A percentile compares a stretch with the other conserved stretches of the same genome.
phyloP scores from a whole-genome alignment of 2,113 vertebrate species.

The Antigone vipio region DNA sequence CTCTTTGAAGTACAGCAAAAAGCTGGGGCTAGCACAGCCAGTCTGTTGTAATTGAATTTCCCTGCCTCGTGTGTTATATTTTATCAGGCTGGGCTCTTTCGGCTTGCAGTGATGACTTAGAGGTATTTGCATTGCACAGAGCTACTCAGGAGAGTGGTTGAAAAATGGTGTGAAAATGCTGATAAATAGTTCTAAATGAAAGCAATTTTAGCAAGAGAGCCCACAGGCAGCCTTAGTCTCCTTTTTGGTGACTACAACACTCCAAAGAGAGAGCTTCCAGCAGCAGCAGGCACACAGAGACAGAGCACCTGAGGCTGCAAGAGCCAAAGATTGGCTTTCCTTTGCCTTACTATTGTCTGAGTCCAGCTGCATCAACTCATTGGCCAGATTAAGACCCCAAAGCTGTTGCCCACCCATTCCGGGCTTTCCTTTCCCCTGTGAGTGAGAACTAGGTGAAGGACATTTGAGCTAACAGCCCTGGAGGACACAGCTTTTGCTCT shows the following conservation, averaged over 20 bases:
- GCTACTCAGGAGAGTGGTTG: slow-evolving; percentile 7
- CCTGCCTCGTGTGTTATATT: background rate
- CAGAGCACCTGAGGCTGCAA: background rate
- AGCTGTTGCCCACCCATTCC: background rate
- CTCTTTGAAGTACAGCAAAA: background rate
- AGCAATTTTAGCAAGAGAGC: slow-evolving; percentile 69
- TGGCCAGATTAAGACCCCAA: background rate
- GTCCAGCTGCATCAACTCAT: background rate
- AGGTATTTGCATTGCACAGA: slow-evolving; percentile 64
- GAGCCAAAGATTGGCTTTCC: background rate
- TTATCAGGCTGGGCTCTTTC: background rate
- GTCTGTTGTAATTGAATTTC: slow-evolving; percentile 19
- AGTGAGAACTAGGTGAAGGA: background rate
- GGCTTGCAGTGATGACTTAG: background rate
- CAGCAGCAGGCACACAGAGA: background rate
- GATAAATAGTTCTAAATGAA: slow-evolving; percentile 74
- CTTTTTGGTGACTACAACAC: slow-evolving; percentile 19
- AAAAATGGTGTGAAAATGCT: slow-evolving; percentile 60
- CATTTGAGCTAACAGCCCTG: background rate
- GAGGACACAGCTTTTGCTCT: background rate
- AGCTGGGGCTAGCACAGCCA: background rate
- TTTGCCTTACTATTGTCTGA: background rate
- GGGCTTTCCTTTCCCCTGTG: background rate
- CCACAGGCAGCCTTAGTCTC: slow-evolving; percentile 42
- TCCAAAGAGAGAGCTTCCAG: slow-evolving; percentile 14